A percentile compares a stretch with the other conserved stretches of the same genome.
Conservation (phyloP, 1,140 invertebrate species). For the Drosophila repleta region DNA sequence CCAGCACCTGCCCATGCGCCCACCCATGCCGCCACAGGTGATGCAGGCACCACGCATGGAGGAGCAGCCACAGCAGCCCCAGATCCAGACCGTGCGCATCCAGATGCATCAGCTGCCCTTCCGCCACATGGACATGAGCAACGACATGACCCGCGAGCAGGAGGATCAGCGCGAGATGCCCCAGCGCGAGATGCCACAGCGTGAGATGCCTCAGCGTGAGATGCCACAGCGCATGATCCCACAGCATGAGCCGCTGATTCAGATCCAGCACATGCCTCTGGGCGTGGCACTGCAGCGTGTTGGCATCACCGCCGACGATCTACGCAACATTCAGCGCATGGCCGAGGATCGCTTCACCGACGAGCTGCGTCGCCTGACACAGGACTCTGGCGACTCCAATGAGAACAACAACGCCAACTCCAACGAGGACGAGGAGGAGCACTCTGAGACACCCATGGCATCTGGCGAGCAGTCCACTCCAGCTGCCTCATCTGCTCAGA, state of each 20-base stretch:
- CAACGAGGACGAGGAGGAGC: constrained; percentile 83
- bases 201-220: constrained; percentile 59
- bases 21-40: constrained; percentile 82
- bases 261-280: constrained; percentile 80
- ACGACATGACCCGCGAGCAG: constrained; percentile 70
- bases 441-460: constrained; percentile 34
- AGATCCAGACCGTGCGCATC: constrained; percentile 79
- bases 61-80: constrained; percentile 65
- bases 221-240: constrained; percentile 54
- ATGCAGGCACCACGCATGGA: constrained; percentile 84
- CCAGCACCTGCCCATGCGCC: constrained; percentile 83
- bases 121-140: constrained; percentile 74
- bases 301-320: constrained; percentile 86
- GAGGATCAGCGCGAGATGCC: constrained; percentile 60
- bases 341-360: constrained; percentile 84
- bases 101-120: constrained; percentile 83
- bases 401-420: constrained; percentile 58
- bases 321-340: constrained; percentile 86
- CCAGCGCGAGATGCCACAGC: constrained; percentile 51
- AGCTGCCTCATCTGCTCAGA: constrained; percentile 10
- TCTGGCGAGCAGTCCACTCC: constrained; percentile 45
- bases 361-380: constrained; percentile 82
- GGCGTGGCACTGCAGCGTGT: constrained; percentile 83
- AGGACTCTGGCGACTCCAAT: constrained; percentile 79
- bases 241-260: constrained; percentile 70